Percentiles rank a stretch among this genome's conserved stretches.
phyloP scores from a whole-genome alignment of 2,797 vertebrate genomes.

The Bradypodion ventrale region DNA sequence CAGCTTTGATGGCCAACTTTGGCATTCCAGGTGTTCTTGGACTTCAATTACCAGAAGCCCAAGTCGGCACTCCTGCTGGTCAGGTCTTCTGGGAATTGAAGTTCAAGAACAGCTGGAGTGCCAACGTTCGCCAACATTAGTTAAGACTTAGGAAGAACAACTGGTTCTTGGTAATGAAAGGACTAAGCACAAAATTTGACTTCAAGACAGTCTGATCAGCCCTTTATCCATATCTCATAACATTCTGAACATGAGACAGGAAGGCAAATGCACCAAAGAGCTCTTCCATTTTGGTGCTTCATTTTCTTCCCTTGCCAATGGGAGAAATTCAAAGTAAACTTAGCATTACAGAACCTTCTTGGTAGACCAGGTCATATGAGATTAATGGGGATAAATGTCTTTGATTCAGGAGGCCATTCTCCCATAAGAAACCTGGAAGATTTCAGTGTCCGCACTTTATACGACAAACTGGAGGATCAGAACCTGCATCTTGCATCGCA shows the following conservation, averaged over 20 bases:
- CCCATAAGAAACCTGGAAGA: slow-evolving; percentile 81
- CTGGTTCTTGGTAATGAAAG: not conserved
- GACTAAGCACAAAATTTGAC: not conserved
- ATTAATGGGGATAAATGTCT: not conserved
- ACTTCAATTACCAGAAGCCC: too few relatives aligned
- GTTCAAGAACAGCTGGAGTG: too few relatives aligned
- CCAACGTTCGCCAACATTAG: too few relatives aligned
- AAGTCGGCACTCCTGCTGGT: too few relatives aligned
- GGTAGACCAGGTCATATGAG: too few relatives aligned
- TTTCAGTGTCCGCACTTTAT: slow-evolving; percentile 90
- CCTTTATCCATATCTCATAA: not conserved
- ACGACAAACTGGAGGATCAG: slow-evolving; percentile 94
- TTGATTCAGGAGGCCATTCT: slow-evolving; percentile 67
- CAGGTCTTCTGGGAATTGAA: too few relatives aligned
- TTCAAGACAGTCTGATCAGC: not conserved
- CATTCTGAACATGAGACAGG: not conserved
- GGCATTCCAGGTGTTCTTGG: too few relatives aligned
- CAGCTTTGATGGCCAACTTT: too few relatives aligned
- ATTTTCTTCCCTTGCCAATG: not conserved
- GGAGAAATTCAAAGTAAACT: not conserved
- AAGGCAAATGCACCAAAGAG: too few relatives aligned
- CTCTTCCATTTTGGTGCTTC: not conserved
- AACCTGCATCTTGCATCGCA: slow-evolving; percentile 89
- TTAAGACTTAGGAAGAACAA: not conserved
- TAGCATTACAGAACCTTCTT: not conserved